Conservation (phyloP, 2,888 invertebrate genomes). For the Agrotis ipsilon region DNA sequence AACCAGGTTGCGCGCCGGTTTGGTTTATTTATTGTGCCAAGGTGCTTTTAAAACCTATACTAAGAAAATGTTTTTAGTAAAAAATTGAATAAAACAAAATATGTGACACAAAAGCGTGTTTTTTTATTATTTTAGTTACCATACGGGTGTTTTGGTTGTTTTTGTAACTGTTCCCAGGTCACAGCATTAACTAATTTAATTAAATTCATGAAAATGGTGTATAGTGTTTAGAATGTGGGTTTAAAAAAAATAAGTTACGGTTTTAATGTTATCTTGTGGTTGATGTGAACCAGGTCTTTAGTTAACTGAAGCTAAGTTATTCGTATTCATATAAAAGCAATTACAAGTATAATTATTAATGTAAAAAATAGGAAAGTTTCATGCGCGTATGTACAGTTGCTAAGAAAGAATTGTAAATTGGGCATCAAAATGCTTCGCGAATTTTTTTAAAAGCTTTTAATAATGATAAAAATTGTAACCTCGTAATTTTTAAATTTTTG, state of each 20-base stretch:
- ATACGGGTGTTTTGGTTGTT: conserved; percentile 66
- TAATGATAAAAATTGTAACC: not conserved
- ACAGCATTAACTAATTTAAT: conserved; percentile 38
- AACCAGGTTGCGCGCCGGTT: too few relatives aligned
- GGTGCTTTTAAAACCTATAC: too few relatives aligned
- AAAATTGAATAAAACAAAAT: not conserved
- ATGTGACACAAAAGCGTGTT: conserved; percentile 8
- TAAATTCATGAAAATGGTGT: conserved; percentile 54
- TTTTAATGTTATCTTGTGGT: not conserved
- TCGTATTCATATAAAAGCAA: not conserved
- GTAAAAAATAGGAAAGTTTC: not conserved
- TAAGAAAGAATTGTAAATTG: not conserved
- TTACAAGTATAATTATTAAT: not conserved
- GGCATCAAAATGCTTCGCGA: conserved; percentile 31
- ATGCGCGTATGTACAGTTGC: not conserved
- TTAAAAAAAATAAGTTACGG: not conserved
- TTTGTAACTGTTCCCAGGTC: conserved; percentile 45
- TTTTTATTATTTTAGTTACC: conserved; percentile 50
- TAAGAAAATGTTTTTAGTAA: too few relatives aligned
- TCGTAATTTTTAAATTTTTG: too few relatives aligned
- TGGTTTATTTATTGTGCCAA: too few relatives aligned
- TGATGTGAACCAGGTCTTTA: not conserved
- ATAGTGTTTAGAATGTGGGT: conserved; percentile 29
- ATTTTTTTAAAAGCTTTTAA: conserved; percentile 18
- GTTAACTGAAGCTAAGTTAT: not conserved